phyloP scores from a whole-genome alignment of 2,888 invertebrate species.

The Empis livida region DNA sequence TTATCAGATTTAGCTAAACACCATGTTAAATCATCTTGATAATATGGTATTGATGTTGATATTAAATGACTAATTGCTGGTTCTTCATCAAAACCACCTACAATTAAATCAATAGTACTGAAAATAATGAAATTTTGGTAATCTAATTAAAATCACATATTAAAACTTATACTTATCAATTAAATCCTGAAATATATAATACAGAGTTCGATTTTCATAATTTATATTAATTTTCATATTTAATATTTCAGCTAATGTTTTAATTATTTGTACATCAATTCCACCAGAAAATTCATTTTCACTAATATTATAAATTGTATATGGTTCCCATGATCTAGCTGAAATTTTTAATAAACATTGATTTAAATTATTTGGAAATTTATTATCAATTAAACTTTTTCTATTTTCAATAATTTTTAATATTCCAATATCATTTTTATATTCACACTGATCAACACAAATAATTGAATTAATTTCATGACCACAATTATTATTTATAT shows the following conservation, averaged over 20 bases:
- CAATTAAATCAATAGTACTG: conserved; percentile 28
- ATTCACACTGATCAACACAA: no score
- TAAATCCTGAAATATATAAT: conserved; percentile 25
- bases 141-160: no score
- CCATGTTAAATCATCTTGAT: conserved; percentile 35
- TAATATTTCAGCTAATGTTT: conserved; percentile 26
- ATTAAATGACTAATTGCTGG: conserved; percentile 26
- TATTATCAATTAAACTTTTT: conserved; percentile 23
- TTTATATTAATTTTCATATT: conserved; percentile 24
- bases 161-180: conserved; percentile 18
- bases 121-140: no score
- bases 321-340: conserved; percentile 22
- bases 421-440: neutral
- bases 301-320: neutral
- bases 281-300: conserved; percentile 20
- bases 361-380: conserved; percentile 28
- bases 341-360: conserved; percentile 27
- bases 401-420: conserved; percentile 11
- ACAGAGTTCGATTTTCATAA: conserved; percentile 24
- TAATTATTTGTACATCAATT: conserved; percentile 27
- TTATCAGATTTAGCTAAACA: conserved; percentile 28
- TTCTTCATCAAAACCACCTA: conserved; percentile 33
- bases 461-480: conserved; percentile 1
- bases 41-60: conserved; percentile 28
- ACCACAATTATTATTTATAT: conserved; percentile 29